Evolutionary conservation across 2,797 vertebrate genomes (phyloP).

Genomic region (Propithecus deckenii): DNA sequence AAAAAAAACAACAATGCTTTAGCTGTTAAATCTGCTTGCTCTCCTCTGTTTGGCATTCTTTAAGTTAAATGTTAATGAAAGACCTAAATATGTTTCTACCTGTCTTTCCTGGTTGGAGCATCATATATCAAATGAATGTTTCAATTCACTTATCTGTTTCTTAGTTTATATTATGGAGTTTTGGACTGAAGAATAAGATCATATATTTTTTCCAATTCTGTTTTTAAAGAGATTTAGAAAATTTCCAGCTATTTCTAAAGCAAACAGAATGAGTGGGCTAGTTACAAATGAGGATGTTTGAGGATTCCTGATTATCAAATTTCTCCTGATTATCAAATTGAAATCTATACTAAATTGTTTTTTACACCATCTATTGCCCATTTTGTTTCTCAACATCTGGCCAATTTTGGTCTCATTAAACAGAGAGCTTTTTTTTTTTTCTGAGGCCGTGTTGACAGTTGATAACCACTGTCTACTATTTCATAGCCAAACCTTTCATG

Average conservation of each 20-base stretch:
- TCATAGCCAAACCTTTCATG: constrained; percentile 30
- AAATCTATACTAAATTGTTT: constrained; percentile 48
- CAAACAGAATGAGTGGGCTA: constrained; percentile 35
- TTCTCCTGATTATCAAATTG: constrained; percentile 56
- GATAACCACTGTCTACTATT: constrained; percentile 30
- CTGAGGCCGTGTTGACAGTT: constrained; percentile 41
- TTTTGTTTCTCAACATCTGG: constrained; percentile 59
- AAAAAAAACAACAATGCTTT: background rate
- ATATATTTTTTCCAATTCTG: background rate
- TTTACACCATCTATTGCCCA: constrained; percentile 28
- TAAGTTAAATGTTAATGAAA: constrained; percentile 48
- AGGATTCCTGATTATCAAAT: constrained; percentile 58
- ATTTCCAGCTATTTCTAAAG: constrained; percentile 55
- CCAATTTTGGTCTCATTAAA: constrained; percentile 58
- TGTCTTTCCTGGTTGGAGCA: background rate
- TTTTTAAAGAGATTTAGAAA: constrained; percentile 57
- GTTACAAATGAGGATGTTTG: constrained; percentile 42
- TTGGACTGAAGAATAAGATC: constrained; percentile 31
- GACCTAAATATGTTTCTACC: constrained; percentile 1
- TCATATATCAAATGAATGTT: background rate
- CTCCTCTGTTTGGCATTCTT: background rate
- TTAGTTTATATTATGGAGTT: constrained; percentile 24
- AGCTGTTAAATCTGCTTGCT: background rate
- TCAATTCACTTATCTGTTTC: constrained; percentile 11
- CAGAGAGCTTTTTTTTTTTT: background rate